Evolutionary conservation across 2,888 invertebrate genomes (phyloP), one percentile per base, ranked within the genome.

Genomic region (Endotricha flammealis): DNA sequence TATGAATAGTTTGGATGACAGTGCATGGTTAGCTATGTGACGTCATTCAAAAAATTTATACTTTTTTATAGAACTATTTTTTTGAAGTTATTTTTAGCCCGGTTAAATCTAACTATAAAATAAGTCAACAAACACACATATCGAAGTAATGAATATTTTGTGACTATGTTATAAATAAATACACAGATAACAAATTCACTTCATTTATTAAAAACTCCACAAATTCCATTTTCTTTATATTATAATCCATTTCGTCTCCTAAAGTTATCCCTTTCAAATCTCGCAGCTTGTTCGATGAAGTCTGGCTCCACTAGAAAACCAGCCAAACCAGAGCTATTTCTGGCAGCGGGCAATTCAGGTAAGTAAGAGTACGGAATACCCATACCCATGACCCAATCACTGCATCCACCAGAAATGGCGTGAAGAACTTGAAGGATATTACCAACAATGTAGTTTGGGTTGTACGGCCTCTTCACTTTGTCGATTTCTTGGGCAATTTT

Each of bases 391-490:
- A 88, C 89, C 69, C 89, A 92, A 52, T 92, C 92, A 49, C 88
- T 88, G 48, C 91, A 89, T 20, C 89, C 88, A 16, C 92, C 92
- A 12, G 90, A 83, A 1, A 90, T 90, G 1, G 77, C 66, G 52
- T 90, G 91, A 41, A 88, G 64, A 2, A 89, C 59, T 12, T 73
- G 50, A 3, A 82, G 80, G 12, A 79, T 53, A 41, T 80, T 88
- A 10, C 89, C 89, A 29, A 88, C 83, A 4, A 72, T 68, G 41
- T 89, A 91, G 36, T 72, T 64, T 0, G 69, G 71, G 6, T 81
- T 75, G 0, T 48, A 42, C 0, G 62, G 35, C 77, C 68, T 88
- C 71, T 75, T 88, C 34, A 85, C 81, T 7, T 59, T 58, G 25
- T 79, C 77, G 11, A 89, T 88, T 8, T 83, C 73, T 35, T 73